A percentile compares a stretch with the other conserved stretches of the same genome.
These are phyloP conservation scores for Geotrupes spiniger DNA, from an alignment of 2,888 invertebrate genomes.

Conservation along the genomic window DNA sequence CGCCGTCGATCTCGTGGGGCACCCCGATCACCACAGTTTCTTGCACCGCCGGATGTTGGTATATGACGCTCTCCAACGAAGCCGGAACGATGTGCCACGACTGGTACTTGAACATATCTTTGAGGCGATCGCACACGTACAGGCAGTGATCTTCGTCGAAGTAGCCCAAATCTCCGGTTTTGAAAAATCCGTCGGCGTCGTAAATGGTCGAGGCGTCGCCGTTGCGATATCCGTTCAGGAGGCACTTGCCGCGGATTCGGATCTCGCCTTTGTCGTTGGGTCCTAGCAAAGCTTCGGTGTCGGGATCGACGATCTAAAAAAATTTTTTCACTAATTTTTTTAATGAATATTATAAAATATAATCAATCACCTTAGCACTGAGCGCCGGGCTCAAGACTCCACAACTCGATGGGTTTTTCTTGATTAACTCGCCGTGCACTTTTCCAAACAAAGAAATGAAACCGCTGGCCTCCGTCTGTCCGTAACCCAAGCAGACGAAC, in stretches of 20 bases:
- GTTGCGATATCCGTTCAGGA: slow-evolving; percentile 29
- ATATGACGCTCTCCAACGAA: slow-evolving; percentile 32
- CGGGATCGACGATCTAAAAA: slow-evolving; percentile 30
- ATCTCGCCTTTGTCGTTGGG: slow-evolving; percentile 52
- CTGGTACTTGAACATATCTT: slow-evolving; percentile 40
- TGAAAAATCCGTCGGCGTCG: slow-evolving; percentile 37
- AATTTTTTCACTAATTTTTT: too few species aligned
- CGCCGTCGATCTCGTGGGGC: slow-evolving; percentile 28
- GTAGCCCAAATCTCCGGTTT: slow-evolving; percentile 38
- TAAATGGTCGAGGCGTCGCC: slow-evolving; percentile 15
- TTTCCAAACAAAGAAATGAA: slow-evolving; percentile 24
- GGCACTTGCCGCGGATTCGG: slow-evolving; percentile 43
- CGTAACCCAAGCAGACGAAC: slow-evolving; percentile 42
- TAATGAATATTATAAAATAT: too few species aligned
- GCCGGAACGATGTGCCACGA: slow-evolving; percentile 39
- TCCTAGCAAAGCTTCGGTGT: slow-evolving; percentile 48
- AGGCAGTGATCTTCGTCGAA: slow-evolving; percentile 37
- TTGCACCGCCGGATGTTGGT: slow-evolving; percentile 33
- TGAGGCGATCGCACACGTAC: slow-evolving; percentile 35
- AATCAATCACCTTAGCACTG: too few species aligned
- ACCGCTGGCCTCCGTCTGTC: slow-evolving; percentile 47
- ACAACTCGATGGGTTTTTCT: too few species aligned
- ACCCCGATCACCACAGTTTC: slow-evolving; percentile 37
- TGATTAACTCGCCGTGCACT: too few species aligned
- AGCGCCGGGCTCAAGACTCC: too few species aligned